Evolutionary conservation across 2,888 invertebrate genomes (phyloP).

Genomic region (Cosmorhoe ocellata): DNA sequence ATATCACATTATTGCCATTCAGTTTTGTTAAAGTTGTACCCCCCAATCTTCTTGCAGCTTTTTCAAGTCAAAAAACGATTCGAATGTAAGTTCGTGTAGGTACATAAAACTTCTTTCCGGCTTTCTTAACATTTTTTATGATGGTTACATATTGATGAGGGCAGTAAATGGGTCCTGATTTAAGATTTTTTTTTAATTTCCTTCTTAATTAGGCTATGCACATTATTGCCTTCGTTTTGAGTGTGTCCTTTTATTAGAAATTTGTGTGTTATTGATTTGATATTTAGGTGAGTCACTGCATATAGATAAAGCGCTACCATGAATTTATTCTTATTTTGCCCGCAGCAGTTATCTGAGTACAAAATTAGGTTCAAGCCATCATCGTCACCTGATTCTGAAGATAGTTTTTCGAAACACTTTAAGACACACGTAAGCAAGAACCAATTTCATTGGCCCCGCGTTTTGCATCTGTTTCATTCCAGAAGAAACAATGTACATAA

Average conservation of each 20-base stretch:
- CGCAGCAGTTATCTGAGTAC: constrained; percentile 1
- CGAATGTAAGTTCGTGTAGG: constrained; percentile 6
- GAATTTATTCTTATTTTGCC: constrained; percentile 34
- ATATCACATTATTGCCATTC: no score
- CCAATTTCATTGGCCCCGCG: constrained; percentile 33
- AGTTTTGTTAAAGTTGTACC: no score
- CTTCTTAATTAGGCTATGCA: no score
- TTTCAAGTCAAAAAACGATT: background rate
- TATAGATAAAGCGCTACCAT: constrained; percentile 24
- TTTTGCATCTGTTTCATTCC: constrained; percentile 36
- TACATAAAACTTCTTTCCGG: constrained; percentile 1
- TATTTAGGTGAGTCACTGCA: constrained; percentile 1
- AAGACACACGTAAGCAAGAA: background rate
- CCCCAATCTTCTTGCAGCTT: no score
- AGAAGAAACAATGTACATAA: constrained; percentile 19
- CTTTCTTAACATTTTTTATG: constrained; percentile 25
- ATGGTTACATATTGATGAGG: constrained; percentile 26
- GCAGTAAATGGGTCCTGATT: constrained; percentile 17
- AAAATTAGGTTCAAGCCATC: no score
- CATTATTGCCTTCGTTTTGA: constrained; percentile 13
- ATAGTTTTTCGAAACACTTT: no score
- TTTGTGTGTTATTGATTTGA: constrained; percentile 27
- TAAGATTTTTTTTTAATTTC: no score
- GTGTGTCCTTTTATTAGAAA: constrained; percentile 32
- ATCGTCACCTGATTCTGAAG: no score